A percentile compares a stretch with the other conserved stretches of the same genome.
Conservation (phyloP, 2,113 vertebrate species). For the Leuciscus idus region DNA sequence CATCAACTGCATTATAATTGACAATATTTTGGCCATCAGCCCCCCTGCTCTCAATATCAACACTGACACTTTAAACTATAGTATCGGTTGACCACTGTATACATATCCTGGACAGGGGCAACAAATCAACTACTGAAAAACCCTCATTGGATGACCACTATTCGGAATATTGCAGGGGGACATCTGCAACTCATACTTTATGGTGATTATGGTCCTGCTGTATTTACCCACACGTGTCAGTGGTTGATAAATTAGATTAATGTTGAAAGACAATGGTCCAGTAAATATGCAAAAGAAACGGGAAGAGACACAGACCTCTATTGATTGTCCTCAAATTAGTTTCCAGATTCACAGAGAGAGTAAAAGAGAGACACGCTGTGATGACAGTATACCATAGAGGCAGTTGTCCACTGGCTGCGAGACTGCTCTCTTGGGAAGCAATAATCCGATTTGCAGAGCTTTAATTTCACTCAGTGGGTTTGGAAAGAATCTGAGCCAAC, state of each 20-base stretch:
- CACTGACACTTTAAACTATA: neutral
- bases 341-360: slow-evolving; percentile 75
- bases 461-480: slow-evolving; percentile 77
- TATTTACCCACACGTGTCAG: slow-evolving; percentile 13
- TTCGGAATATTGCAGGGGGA: neutral
- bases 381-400: slow-evolving; percentile 34
- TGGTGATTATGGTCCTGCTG: neutral
- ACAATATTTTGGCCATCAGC: neutral
- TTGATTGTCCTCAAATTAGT: slow-evolving; percentile 90
- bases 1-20: too few species aligned
- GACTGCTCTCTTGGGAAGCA: slow-evolving; percentile 69
- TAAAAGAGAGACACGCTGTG: neutral
- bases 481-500: slow-evolving; percentile 67
- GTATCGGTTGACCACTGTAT: neutral
- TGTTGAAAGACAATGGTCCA: slow-evolving; percentile 63
- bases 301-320: slow-evolving; percentile 84
- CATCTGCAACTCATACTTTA: neutral
- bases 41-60: neutral
- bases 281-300: slow-evolving; percentile 63
- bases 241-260: slow-evolving; percentile 57
- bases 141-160: neutral
- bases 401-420: slow-evolving; percentile 69
- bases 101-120: neutral
- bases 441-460: slow-evolving; percentile 78
- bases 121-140: neutral